These are phyloP conservation scores for Macquaria ambigua DNA, from an alignment of 2,113 vertebrate genomes.

Conservation along the genomic window DNA sequence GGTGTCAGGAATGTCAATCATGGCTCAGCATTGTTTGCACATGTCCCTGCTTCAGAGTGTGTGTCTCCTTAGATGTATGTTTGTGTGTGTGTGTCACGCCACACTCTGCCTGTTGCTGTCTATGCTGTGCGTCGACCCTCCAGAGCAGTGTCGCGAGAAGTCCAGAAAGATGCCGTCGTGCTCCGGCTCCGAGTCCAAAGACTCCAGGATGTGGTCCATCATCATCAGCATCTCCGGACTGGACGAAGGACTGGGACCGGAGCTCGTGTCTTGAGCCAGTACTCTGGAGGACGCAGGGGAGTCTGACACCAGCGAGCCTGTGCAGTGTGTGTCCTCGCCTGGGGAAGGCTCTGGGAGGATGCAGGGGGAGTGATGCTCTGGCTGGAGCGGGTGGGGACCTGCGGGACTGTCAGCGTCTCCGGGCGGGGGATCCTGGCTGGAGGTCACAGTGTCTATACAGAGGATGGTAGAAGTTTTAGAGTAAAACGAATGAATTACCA, in stretches of 20 bases:
- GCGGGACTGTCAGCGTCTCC: conserved; percentile 3
- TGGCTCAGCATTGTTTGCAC: conserved; percentile 32
- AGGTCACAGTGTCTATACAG: conserved; percentile 74
- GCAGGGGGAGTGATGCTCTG: conserved; percentile 62
- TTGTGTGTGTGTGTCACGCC: conserved; percentile 38
- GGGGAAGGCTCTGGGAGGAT: conserved; percentile 65
- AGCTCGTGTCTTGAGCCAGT: conserved; percentile 76
- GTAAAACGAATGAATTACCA: background rate
- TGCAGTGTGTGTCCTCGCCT: conserved; percentile 67
- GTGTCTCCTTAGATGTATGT: background rate
- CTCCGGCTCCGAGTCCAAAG: conserved; percentile 89
- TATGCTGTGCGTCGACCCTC: conserved; percentile 74
- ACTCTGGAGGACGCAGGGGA: conserved; percentile 51
- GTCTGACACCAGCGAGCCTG: conserved; percentile 41
- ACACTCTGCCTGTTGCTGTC: conserved; percentile 86
- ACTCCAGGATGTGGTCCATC: conserved; percentile 88
- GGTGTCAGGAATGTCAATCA: conserved; percentile 42
- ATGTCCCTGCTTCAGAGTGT: background rate
- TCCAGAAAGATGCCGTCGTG: conserved; percentile 94
- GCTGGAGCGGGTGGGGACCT: conserved; percentile 4
- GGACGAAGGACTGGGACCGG: conserved; percentile 81
- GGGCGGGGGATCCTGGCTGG: conserved; percentile 63
- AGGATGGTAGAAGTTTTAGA: conserved; percentile 31
- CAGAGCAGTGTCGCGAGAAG: conserved; percentile 84
- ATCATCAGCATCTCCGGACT: conserved; percentile 86